Evolutionary conservation across 2,888 invertebrate genomes (phyloP), one percentile per base, ranked within the genome.

Genomic region (Ectobius pallidus): DNA sequence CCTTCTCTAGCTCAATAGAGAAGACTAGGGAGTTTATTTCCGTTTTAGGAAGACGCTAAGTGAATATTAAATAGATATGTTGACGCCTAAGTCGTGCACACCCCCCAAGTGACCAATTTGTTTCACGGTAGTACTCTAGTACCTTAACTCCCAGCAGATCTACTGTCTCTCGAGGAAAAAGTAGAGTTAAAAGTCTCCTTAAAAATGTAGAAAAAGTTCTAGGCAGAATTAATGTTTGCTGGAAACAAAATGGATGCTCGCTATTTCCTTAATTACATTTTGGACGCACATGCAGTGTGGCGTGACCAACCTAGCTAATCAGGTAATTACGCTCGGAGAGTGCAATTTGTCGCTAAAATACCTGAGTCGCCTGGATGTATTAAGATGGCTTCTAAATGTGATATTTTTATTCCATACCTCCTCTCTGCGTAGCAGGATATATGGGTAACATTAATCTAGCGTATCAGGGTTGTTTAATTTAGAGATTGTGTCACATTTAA

Each of bases 21-120:
- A 34, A 7, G 20, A 7, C 25, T 1, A 25, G 52, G 14, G 14
- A 25, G 52, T 6, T 25, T 25, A 52, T 25, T 52, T 52, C 52
- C 52, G 52, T 52, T 52, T 25, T n/a, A 27, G 7, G 25, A 18
- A 25, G 22, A 58, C 58, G 58, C 58, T 30, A 58, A 58, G 32
- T 58, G 58, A 58, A 58, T 58, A 58, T 58, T 58, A 58, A 58
- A 30, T n/a, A 58, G 58, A 58, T 30, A 58, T 58, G 58, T 58
- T 58, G 58, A 58, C 58, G 32, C 58, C 11, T 25, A 52, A n/a
- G 22, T 52, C 52, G 11, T 52, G 52, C 14, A 14, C n/a, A n/a
- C 9, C 1, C 16, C 58, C 30, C 58, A 4, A 18, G 58, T n/a
- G 58, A 30, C 58, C n/a, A 58, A 30, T 30, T 58, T 58, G 58